These are phyloP conservation scores for Onychomys arenicola DNA, from an alignment of 2,797 vertebrate species.

Conservation along the genomic window DNA sequence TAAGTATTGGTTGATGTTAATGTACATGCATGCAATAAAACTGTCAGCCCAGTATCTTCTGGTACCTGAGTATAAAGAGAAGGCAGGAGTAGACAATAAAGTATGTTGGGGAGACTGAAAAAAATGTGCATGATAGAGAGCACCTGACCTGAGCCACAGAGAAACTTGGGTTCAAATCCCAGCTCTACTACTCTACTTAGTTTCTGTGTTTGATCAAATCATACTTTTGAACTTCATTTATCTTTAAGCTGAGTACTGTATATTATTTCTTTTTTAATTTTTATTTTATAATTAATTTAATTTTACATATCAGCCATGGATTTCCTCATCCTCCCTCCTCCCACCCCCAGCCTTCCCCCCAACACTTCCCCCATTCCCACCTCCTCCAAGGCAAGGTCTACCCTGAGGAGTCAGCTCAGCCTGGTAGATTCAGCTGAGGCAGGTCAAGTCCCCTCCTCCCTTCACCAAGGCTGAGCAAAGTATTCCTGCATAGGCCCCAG, in stretches of 20 bases:
- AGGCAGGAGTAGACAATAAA: conserved; percentile 44
- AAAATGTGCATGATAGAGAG: neutral
- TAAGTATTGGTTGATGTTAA: conserved; percentile 76
- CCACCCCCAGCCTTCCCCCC: too few species aligned
- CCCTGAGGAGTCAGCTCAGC: too few species aligned
- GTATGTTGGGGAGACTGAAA: conserved; percentile 3
- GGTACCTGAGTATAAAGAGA: conserved; percentile 29
- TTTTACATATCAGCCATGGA: too few species aligned
- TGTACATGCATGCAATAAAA: conserved; percentile 77
- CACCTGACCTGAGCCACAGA: neutral
- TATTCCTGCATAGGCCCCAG: too few species aligned
- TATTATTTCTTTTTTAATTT: too few species aligned
- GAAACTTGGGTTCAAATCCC: conserved; percentile 42
- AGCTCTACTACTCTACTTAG: neutral
- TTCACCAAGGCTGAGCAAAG: too few species aligned
- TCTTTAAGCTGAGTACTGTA: neutral
- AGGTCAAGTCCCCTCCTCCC: too few species aligned
- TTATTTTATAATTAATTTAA: too few species aligned
- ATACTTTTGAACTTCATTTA: neutral
- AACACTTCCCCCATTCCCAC: too few species aligned
- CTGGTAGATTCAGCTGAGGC: too few species aligned
- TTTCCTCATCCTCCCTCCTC: too few species aligned
- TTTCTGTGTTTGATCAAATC: conserved; percentile 12
- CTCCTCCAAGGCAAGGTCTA: too few species aligned
- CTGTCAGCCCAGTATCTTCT: conserved; percentile 69